Evolutionary conservation across 2,888 invertebrate genomes (phyloP).

Genomic region (Orthosia cruda): DNA sequence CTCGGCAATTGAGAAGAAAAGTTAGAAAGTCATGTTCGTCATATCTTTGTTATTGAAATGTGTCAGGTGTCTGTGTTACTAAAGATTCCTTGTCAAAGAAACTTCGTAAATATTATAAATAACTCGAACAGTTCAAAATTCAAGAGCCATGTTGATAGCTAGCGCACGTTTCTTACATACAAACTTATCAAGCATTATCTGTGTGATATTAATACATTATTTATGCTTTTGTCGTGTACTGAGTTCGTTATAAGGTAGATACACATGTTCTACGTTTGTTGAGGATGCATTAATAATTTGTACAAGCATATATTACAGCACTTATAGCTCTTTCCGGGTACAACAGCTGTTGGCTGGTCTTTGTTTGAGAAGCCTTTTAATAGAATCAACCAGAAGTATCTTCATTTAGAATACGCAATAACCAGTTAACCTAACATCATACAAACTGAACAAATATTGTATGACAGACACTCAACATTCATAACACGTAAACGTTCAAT

Average conservation of each 20-base stretch:
- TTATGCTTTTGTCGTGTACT: conserved; percentile 21
- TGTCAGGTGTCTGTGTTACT: neutral
- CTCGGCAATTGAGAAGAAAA: conserved; percentile 21
- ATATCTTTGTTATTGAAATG: conserved; percentile 1
- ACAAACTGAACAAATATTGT: conserved; percentile 48
- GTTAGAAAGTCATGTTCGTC: neutral
- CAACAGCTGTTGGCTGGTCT: too few species aligned
- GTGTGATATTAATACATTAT: conserved; percentile 33
- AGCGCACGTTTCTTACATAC: conserved; percentile 13
- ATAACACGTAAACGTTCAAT: conserved; percentile 3
- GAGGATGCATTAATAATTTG: neutral
- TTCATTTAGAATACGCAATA: conserved; percentile 16
- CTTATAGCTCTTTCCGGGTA: too few species aligned
- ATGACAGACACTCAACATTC: neutral
- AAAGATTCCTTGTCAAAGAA: conserved; percentile 6
- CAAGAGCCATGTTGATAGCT: conserved; percentile 4
- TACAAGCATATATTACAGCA: too few species aligned
- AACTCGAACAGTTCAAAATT: conserved; percentile 2
- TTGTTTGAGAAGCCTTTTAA: neutral
- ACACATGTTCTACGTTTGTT: neutral
- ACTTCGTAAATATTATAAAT: conserved; percentile 22
- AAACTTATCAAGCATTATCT: conserved; percentile 34
- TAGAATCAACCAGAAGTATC: neutral
- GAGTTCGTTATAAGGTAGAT: conserved; percentile 3
- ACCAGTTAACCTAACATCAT: conserved; percentile 15